A percentile compares a stretch with the other conserved stretches of the same genome.
Evolutionary conservation across 1,140 invertebrate genomes (phyloP).

Genomic region (Sinella curviseta): DNA sequence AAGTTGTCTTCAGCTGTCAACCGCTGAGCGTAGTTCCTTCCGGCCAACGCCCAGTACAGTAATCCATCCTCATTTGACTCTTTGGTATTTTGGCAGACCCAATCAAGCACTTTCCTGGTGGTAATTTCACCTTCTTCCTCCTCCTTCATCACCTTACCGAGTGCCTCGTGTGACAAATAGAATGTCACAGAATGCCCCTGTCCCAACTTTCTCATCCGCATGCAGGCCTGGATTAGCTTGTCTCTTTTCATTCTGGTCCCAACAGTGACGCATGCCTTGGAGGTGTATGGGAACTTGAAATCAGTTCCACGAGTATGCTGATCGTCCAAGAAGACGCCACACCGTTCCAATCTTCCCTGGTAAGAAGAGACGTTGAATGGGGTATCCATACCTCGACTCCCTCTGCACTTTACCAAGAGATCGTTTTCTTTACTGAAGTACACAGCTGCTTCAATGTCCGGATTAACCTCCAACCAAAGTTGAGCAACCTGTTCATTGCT

Average conservation of each 20-base stretch:
- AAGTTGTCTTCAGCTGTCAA: slow-evolving; percentile 11
- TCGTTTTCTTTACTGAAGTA: slow-evolving; percentile 41
- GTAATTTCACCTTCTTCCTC: neutral
- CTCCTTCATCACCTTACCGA: slow-evolving; percentile 27
- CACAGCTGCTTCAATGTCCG: slow-evolving; percentile 33
- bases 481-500: slow-evolving; percentile 42
- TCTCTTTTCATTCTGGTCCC: slow-evolving; percentile 44
- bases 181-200: slow-evolving; percentile 38
- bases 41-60: slow-evolving; percentile 31
- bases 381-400: neutral
- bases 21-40: slow-evolving; percentile 24
- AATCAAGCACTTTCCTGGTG: slow-evolving; percentile 34
- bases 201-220: slow-evolving; percentile 42
- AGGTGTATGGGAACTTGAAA: slow-evolving; percentile 38
- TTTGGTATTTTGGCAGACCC: slow-evolving; percentile 37
- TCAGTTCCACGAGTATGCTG: slow-evolving; percentile 47
- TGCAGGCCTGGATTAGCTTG: slow-evolving; percentile 47
- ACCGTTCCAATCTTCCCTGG: slow-evolving; percentile 23
- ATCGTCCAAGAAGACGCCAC: slow-evolving; percentile 47
- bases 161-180: slow-evolving; percentile 41
- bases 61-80: slow-evolving; percentile 31
- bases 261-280: slow-evolving; percentile 40
- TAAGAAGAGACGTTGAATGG: slow-evolving; percentile 35
- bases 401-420: slow-evolving; percentile 35
- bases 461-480: slow-evolving; percentile 34